Conservation (phyloP, 2,113 vertebrate species). For the Plotosus lineatus region DNA sequence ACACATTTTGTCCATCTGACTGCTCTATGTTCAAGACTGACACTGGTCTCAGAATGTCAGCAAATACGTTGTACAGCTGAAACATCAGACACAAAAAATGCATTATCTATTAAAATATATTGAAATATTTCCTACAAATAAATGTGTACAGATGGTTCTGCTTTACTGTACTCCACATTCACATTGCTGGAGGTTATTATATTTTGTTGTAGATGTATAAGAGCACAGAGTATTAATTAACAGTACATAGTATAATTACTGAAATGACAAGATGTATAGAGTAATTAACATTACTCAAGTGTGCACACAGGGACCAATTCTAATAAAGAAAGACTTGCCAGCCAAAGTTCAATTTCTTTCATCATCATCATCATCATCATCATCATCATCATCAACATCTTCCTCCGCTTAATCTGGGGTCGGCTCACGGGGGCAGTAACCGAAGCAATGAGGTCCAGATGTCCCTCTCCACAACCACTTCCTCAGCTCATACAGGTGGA, state of each 20-base stretch:
- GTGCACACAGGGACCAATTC: slow-evolving; percentile 53
- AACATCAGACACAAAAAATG: slow-evolving; percentile 16
- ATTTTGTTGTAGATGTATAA: slow-evolving; percentile 47
- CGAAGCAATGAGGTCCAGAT: too few relatives aligned
- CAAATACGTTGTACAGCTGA: background rate
- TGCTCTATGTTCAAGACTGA: slow-evolving; percentile 31
- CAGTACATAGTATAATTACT: too few relatives aligned
- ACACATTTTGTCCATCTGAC: slow-evolving; percentile 6
- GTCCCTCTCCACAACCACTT: too few relatives aligned
- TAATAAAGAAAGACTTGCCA: slow-evolving; percentile 57
- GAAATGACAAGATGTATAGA: slow-evolving; percentile 48
- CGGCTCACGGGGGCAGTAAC: too few relatives aligned
- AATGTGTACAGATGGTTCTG: slow-evolving; percentile 46
- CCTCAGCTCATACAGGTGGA: too few relatives aligned
- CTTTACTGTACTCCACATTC: slow-evolving; percentile 39
- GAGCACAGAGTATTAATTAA: slow-evolving; percentile 35
- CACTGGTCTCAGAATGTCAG: slow-evolving; percentile 26
- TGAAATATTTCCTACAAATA: slow-evolving; percentile 22
- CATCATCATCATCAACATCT: too few relatives aligned
- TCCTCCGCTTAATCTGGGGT: too few relatives aligned
- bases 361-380: too few relatives aligned
- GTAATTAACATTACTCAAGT: slow-evolving; percentile 46
- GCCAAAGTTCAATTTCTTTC: slow-evolving; percentile 31
- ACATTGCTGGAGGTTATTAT: slow-evolving; percentile 41
- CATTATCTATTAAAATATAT: background rate